Evolutionary conservation across 2,797 vertebrate species (phyloP), one percentile per base, ranked within the genome.

Genomic region (Hyperoplus immaculatus): DNA sequence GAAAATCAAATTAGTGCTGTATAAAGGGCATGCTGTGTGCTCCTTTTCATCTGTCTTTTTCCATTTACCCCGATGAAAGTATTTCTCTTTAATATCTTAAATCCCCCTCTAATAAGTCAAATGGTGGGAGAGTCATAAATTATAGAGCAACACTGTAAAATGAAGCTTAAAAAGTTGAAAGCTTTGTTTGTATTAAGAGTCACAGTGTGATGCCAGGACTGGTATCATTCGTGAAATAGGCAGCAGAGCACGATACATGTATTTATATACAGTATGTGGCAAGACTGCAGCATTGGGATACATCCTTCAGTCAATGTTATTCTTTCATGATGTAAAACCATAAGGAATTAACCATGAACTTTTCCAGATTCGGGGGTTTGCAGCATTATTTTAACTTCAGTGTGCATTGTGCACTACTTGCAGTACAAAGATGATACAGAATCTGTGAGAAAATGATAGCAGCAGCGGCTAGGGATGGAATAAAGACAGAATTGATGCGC

Each of bases 41-140:
- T 58, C 43, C 53, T 86, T 87, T 89, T 87, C 65, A 84, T 82
- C 67, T 36, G 42, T 56, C 50, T 61, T 54, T 58, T 74, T 29
- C 38, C 43, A 61, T 81, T 85, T 74, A 77, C 65, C 61, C 65
- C 72, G 59, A 82, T 83, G 75, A 72, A 84, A 83, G 56, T 73
- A 29, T 51, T 66, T 46, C 41, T 75, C 43, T 74, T 69, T 61
- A 69, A 83, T 79, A 62, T 76, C 82, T 72, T 78, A 85, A 91
- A 89, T 82, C 78, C 80, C 29, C 29, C 63, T 66, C 77, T 88
- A 82, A 82, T 77, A 77, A 78, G 70, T 21, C 15, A 16, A 78
- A 72, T 62, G 56, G 47, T 12, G 59, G 53, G 64, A 77, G 12
- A 77, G 12, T 47, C 56, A 12, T 56, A 15, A 8, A 41, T 72